These are phyloP conservation scores for Crypturellus tataupa DNA, from an alignment of 2,797 vertebrate species.

Conservation along the genomic window DNA sequence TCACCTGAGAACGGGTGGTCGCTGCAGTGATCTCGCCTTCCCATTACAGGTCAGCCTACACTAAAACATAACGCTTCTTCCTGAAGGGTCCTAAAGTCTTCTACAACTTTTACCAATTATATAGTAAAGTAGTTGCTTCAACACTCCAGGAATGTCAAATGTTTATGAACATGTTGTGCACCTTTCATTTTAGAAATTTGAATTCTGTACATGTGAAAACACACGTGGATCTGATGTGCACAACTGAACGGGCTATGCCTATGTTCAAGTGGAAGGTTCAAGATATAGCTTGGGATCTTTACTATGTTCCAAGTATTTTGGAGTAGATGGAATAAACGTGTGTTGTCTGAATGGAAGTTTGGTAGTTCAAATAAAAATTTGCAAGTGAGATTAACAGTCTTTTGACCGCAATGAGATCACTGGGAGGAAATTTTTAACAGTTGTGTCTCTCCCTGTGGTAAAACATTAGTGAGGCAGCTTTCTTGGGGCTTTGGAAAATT, in stretches of 20 bases:
- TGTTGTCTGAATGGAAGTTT: background rate
- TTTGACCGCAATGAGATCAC: background rate
- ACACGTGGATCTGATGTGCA: accelerated
- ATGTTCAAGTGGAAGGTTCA: background rate
- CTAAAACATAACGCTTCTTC: background rate
- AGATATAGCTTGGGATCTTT: background rate
- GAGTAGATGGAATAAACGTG: background rate
- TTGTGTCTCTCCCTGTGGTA: background rate
- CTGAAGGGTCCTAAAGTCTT: background rate
- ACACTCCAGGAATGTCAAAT: background rate
- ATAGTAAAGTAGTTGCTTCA: background rate
- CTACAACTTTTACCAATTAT: background rate
- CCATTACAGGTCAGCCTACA: accelerated
- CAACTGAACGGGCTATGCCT: accelerated
- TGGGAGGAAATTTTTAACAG: background rate
- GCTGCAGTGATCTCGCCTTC: accelerated
- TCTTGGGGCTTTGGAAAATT: background rate
- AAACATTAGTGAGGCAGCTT: background rate
- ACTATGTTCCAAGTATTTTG: background rate
- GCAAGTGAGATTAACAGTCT: background rate
- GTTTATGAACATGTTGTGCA: background rate
- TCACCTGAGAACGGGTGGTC: background rate
- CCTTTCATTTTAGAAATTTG: background rate
- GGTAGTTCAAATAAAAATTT: background rate
- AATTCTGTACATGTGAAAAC: background rate